Evolutionary conservation across 2,797 vertebrate genomes (phyloP), one percentile per base, ranked within the genome.

Genomic region (Jordanella pulchra): DNA sequence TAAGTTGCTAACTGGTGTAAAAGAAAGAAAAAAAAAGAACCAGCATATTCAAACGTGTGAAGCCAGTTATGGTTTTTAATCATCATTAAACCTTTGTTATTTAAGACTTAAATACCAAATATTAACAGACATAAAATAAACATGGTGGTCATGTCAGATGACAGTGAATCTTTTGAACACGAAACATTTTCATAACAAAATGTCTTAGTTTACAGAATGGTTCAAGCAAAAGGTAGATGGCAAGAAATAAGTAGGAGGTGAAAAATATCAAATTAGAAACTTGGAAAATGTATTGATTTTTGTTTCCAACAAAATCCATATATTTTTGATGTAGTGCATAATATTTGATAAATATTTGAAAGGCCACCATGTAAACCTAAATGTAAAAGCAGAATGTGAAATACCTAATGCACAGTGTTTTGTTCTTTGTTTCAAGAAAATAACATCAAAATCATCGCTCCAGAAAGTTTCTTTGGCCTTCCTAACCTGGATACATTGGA

Each of bases 401-500:
- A 17, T 63, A 2, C 35, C 42, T 15, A 42, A 23, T n/a, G 60
- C 60, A 44, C 6, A 7, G 4, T 23, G 25, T 73, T n/a, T 66
- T 30, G 73, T 80, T 80, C 77, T 18, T 9, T 72, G 17, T 73
- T 77, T 65, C 7, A 72, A 96, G 95, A 93, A 55, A 96, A 96
- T 66, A 91, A 94, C 84, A 93, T 95, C 65, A 85, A 86, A 68
- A 84, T 63, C 67, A 83, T 96, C 65, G 35, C 87, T 0, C 74
- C 82, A 3, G 77, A 80, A 27, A 75, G 71, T 12, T 94, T 97
- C 85, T 86, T 88, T 3, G 94, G 91, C 7, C 81, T 96, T 18
- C 92, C 84, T 0, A 90, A 92, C 67, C 86, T 97, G 75, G 91
- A 95, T 75, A 84, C 90, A 10, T 78, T 97, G 82, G 94, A 96